Evolutionary conservation across 2,888 invertebrate species (phyloP), one percentile per base, ranked within the genome.

Genomic region (Drosophila yooni): DNA sequence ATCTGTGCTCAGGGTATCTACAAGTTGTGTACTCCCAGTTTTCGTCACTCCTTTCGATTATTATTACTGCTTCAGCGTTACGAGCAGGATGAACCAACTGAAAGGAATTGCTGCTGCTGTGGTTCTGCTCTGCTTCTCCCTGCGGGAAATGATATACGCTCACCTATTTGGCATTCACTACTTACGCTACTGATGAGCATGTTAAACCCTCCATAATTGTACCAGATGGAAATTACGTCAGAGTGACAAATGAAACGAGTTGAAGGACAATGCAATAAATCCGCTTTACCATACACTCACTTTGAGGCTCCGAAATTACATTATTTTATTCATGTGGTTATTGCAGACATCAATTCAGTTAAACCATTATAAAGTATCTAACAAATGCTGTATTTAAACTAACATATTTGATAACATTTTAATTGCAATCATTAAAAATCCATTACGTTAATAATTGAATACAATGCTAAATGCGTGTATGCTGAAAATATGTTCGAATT

Each of bases 31-130:
- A 21, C 40, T 25, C 15, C 8, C 33, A 18, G 11, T 15, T 21
- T 27, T n/a, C 33, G 27, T 13, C 11, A 38, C 13, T 21, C n/a
- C 60, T 83, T 73, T 83, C 67, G 72, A 74, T 83, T 72, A 65
- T 83, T 74, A 71, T 60, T 71, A 21, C 57, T 54, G 40, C 48
- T 61, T 50, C 43, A 25, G 29, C 29, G 27, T 50, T 59, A 61
- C 36, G 40, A 18, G 60, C 25, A 63, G 46, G 4, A 33, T 27
- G 40, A 63, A 31, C 51, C 31, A 48, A 48, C 59, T 76, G 57
- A 73, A 67, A 60, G 61, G 31, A 62, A 57, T 6, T 48, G 43
- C 27, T 46, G 78, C 46, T 62, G 54, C 43, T 68, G 64, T 33
- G 58, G 79, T 66, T 70, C 52, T 61, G 69, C 51, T 61, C 66